Conservation (phyloP, 2,888 invertebrate genomes). For the Cerceris ruficornis region DNA sequence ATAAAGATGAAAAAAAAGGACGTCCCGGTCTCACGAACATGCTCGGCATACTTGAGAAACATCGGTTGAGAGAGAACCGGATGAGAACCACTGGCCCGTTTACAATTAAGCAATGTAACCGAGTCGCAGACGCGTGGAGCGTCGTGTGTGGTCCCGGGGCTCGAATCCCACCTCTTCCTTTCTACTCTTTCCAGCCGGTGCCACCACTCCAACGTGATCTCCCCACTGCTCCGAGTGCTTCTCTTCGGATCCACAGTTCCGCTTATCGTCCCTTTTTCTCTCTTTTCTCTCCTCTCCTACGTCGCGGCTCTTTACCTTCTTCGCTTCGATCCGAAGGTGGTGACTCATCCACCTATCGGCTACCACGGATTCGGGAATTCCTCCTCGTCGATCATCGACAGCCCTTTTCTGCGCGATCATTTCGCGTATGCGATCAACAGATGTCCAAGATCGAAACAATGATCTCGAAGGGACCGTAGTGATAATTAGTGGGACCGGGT, state of each 20-base stretch:
- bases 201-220: conserved; percentile 59
- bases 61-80: conserved; percentile 18
- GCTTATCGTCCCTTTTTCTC: conserved; percentile 51
- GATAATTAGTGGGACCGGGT: too few species aligned
- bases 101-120: conserved; percentile 82
- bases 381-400: conserved; percentile 37
- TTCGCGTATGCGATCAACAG: conserved; percentile 17
- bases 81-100: conserved; percentile 79
- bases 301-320: conserved; percentile 65
- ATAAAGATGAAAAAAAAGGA: too few species aligned
- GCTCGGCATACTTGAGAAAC: too few species aligned
- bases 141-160: conserved; percentile 80
- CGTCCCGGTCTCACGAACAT: too few species aligned
- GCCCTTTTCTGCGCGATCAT: conserved; percentile 5
- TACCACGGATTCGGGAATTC: conserved; percentile 68
- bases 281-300: conserved; percentile 47
- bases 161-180: conserved; percentile 77
- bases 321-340: conserved; percentile 60
- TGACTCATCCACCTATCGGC: conserved; percentile 68
- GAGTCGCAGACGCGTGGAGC: conserved; percentile 81
- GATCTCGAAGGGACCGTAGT: too few species aligned
- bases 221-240: conserved; percentile 61
- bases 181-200: conserved; percentile 65
- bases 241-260: conserved; percentile 54
- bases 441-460: too few species aligned